Evolutionary conservation across 2,113 vertebrate species (phyloP).

Genomic region (Delphinus delphis): DNA sequence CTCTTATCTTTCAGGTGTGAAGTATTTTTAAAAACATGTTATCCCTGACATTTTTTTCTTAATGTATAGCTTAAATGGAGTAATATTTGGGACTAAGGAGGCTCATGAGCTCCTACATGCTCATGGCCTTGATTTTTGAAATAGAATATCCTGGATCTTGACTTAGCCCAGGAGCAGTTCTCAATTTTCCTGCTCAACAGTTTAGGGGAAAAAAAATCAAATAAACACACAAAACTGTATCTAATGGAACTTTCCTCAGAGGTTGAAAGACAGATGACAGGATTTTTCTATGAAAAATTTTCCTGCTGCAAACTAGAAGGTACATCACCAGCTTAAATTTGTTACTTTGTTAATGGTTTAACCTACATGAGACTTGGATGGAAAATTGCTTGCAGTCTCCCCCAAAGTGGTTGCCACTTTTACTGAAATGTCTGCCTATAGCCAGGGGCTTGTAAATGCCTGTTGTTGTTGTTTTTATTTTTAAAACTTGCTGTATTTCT

Average conservation of each 20-base stretch:
- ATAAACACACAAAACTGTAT: background rate
- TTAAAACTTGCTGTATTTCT: background rate
- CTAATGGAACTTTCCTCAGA: background rate
- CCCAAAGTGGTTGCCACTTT: background rate
- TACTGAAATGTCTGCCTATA: background rate
- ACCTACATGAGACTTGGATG: background rate
- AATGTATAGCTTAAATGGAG: background rate
- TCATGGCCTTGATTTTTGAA: constrained; percentile 17
- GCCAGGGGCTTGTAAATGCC: background rate
- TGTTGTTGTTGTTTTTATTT: background rate
- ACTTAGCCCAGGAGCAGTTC: background rate
- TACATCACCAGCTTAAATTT: background rate
- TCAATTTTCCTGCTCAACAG: background rate
- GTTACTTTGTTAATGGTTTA: constrained; percentile 37
- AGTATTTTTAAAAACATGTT: background rate
- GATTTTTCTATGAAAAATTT: background rate
- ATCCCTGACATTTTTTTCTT: background rate
- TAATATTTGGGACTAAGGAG: background rate
- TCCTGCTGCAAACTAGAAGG: background rate
- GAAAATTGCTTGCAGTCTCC: background rate
- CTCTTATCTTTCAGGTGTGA: constrained; percentile 12
- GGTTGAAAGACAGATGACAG: background rate
- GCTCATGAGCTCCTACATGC: background rate
- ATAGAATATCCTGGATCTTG: constrained; percentile 21
- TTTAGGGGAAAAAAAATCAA: background rate